Conservation (phyloP, 2,113 vertebrate genomes). For the Ageneiosus marmoratus region DNA sequence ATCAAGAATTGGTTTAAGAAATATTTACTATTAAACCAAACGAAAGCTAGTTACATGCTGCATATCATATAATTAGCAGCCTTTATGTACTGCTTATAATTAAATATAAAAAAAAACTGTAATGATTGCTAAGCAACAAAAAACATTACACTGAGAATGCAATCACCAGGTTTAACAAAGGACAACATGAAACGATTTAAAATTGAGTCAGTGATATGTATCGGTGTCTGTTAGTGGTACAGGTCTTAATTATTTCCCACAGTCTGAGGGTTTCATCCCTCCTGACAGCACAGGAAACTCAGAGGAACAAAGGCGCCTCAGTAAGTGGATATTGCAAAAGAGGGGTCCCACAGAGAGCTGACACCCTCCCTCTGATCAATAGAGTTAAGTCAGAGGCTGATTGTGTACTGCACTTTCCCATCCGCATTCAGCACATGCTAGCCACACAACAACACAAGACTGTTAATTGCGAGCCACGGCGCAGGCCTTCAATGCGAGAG, state of each 20-base stretch:
- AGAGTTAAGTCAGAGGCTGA: conserved; percentile 49
- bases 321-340: conserved; percentile 38
- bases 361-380: conserved; percentile 54
- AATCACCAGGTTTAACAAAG: neutral
- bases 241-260: conserved; percentile 45
- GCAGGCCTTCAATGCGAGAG: conserved; percentile 67
- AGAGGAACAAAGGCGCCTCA: conserved; percentile 45
- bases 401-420: conserved; percentile 70
- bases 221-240: conserved; percentile 12
- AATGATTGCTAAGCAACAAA: neutral
- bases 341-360: conserved; percentile 45
- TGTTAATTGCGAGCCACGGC: conserved; percentile 71
- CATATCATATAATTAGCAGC: neutral
- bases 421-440: conserved; percentile 77
- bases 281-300: conserved; percentile 42
- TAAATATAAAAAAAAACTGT: neutral
- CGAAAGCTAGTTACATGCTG: neutral
- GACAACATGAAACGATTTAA: neutral
- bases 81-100: neutral
- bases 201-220: neutral
- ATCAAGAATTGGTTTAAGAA: neutral
- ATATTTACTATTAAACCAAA: neutral
- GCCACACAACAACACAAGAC: conserved; percentile 75
- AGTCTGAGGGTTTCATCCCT: conserved; percentile 15
- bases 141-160: neutral